Percentiles rank a stretch among this genome's conserved stretches.
These are phyloP conservation scores for Drosophila diplacantha DNA, from an alignment of 2,888 invertebrate species.

Conservation along the genomic window DNA sequence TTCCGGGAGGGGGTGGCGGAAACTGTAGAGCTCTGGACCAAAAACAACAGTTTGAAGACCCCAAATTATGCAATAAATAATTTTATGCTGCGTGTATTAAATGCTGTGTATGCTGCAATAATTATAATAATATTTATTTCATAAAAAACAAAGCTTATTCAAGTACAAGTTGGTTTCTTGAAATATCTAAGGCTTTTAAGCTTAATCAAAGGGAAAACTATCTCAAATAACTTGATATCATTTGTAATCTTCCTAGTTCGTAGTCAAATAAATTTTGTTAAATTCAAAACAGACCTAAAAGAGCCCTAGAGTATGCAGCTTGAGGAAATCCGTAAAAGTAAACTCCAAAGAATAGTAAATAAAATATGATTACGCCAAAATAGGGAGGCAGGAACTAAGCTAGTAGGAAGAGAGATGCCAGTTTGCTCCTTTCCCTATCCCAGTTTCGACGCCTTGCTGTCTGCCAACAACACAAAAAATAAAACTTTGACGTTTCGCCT, in stretches of 20 bases:
- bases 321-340: not conserved
- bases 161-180: no score
- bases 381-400: not conserved
- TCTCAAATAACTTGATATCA: not conserved
- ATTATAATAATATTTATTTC: not conserved
- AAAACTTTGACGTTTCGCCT: conserved; percentile 52
- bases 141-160: not conserved
- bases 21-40: not conserved
- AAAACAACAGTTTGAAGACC: not conserved
- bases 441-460: conserved; percentile 62
- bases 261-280: not conserved
- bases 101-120: no score
- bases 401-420: not conserved
- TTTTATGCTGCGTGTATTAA: not conserved
- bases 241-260: not conserved
- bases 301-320: not conserved
- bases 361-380: conserved; percentile 4
- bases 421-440: conserved; percentile 14
- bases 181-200: not conserved
- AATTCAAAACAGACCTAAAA: not conserved
- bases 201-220: not conserved
- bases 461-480: conserved; percentile 46
- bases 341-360: not conserved
- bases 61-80: conserved; percentile 4
- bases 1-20: not conserved